phyloP scores from a whole-genome alignment of 35 echinoderm and acorn worm species.

The Apostichopus californicus region DNA sequence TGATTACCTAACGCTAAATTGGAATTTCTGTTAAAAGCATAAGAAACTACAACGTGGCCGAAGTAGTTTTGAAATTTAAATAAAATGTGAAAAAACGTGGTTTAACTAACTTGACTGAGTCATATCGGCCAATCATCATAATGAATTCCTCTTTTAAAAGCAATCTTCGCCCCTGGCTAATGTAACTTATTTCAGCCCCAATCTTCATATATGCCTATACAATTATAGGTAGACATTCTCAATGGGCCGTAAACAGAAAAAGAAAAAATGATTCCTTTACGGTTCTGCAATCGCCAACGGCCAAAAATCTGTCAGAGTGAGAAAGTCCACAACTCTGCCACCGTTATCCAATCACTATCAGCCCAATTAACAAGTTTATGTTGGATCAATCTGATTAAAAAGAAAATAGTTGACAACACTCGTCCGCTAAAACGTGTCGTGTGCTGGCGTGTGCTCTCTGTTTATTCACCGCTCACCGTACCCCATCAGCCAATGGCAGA shows the following conservation, averaged over 20 bases:
- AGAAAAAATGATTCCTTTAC: slow-evolving; percentile 27
- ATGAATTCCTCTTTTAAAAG: slow-evolving; percentile 51
- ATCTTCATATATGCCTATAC: slow-evolving; percentile 35
- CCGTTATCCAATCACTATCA: slow-evolving; percentile 48
- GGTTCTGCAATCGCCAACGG: slow-evolving; percentile 40
- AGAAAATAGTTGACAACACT: slow-evolving; percentile 9
- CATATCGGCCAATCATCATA: slow-evolving; percentile 19
- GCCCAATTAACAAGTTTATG: slow-evolving; percentile 56
- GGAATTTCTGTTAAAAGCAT: no score
- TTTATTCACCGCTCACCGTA: neutral
- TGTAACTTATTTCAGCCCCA: slow-evolving; percentile 45
- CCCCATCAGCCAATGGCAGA: neutral
- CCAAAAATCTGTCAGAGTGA: slow-evolving; percentile 52
- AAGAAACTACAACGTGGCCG: no score
- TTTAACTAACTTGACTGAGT: no score
- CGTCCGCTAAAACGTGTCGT: slow-evolving; percentile 45
- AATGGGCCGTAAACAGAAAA: neutral
- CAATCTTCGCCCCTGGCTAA: slow-evolving; percentile 39
- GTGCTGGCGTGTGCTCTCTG: slow-evolving; percentile 8
- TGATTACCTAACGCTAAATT: no score
- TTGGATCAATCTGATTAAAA: slow-evolving; percentile 49
- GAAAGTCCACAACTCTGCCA: slow-evolving; percentile 33
- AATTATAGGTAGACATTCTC: slow-evolving; percentile 44
- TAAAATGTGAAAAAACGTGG: no score
- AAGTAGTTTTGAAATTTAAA: no score